These are phyloP conservation scores for Dipodomys merriami DNA, from an alignment of 2,113 vertebrate species.

Conservation along the genomic window DNA sequence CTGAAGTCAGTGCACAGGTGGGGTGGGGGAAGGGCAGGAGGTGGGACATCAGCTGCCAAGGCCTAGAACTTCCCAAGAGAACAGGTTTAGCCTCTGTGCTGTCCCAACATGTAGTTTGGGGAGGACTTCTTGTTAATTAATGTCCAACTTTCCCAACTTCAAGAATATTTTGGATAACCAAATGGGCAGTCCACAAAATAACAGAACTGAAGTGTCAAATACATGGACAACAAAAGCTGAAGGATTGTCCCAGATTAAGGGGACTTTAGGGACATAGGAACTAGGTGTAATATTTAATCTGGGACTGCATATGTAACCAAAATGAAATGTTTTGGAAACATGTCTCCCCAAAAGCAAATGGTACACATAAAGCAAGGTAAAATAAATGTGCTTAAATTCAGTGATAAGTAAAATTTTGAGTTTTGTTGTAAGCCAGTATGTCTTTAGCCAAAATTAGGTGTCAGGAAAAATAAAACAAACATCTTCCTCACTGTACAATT, in stretches of 20 bases:
- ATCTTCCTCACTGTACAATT: too few relatives aligned
- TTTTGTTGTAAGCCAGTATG: too few relatives aligned
- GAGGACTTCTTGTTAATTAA: neutral
- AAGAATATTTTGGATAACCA: neutral
- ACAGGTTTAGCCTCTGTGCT: neutral
- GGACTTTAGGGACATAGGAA: neutral
- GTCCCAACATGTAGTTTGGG: neutral
- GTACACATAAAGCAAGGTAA: too few relatives aligned
- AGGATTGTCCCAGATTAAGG: neutral
- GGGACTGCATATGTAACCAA: neutral
- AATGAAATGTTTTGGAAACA: neutral
- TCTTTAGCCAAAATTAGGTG: too few relatives aligned
- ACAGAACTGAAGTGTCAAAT: neutral
- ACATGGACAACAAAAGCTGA: neutral
- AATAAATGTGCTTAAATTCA: too few relatives aligned
- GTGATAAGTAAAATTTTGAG: too few relatives aligned
- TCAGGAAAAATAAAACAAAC: too few relatives aligned
- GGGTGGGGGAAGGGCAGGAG: neutral
- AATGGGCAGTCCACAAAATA: neutral
- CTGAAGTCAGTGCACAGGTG: neutral
- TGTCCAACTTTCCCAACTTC: neutral
- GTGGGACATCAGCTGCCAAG: too few relatives aligned
- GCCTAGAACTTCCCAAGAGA: neutral
- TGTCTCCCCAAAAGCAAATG: too few relatives aligned
- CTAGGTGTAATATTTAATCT: neutral